Evolutionary conservation across 35 echinoderm and acorn worm genomes (phyloP).

Genomic region (Holothuria glaberrima): DNA sequence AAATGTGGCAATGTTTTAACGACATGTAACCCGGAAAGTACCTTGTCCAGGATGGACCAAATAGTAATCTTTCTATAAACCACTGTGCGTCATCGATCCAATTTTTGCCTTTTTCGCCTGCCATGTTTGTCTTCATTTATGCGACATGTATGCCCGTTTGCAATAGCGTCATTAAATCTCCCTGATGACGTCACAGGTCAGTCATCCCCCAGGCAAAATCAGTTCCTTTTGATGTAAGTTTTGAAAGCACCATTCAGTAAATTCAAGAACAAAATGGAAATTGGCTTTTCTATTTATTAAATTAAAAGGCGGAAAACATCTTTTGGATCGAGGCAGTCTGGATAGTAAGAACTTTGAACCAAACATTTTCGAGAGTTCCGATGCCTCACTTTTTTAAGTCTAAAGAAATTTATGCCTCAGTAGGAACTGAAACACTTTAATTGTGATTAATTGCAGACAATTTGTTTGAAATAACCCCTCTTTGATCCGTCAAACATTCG

Average conservation of each 20-base stretch:
- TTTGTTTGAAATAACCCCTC: no score
- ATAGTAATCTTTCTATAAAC: no score
- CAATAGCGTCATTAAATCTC: slow-evolving; percentile 30
- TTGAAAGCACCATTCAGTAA: background rate
- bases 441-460: no score
- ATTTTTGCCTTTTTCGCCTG: background rate
- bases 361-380: no score
- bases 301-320: slow-evolving; percentile 39
- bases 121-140: background rate
- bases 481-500: no score
- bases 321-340: slow-evolving; percentile 49
- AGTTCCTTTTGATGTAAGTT: slow-evolving; percentile 28
- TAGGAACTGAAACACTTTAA: no score
- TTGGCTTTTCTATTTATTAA: slow-evolving; percentile 45
- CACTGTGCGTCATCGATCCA: slow-evolving; percentile 7
- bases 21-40: no score
- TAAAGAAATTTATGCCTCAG: no score
- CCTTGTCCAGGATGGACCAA: no score
- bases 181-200: slow-evolving; percentile 30
- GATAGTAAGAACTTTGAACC: background rate
- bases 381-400: no score
- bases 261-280: slow-evolving; percentile 14
- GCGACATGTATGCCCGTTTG: slow-evolving; percentile 22
- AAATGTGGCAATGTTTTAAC: no score
- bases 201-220: background rate